These are phyloP conservation scores for Amorpha juglandis DNA, from an alignment of 2,888 invertebrate genomes.

Conservation along the genomic window DNA sequence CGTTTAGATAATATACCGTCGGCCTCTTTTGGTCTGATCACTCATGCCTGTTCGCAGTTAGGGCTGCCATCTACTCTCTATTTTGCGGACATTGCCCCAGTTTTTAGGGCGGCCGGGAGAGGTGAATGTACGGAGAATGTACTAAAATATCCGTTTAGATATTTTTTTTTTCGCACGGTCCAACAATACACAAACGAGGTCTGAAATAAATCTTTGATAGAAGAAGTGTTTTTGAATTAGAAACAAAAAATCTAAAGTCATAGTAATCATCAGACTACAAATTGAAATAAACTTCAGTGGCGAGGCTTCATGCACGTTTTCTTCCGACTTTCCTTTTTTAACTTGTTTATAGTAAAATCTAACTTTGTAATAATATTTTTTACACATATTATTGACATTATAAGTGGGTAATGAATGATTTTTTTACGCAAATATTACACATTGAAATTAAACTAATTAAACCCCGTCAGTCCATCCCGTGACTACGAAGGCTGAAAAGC, in stretches of 20 bases:
- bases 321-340: too few species aligned
- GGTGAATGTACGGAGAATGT: slow-evolving; percentile 49
- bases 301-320: too few species aligned
- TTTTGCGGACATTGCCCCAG: slow-evolving; percentile 50
- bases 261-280: background rate
- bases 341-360: too few species aligned
- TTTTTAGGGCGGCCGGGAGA: slow-evolving; percentile 44
- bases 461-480: too few species aligned
- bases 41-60: slow-evolving; percentile 48
- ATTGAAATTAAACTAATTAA: too few species aligned
- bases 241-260: background rate
- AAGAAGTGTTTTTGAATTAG: background rate
- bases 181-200: slow-evolving; percentile 27
- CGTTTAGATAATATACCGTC: slow-evolving; percentile 30
- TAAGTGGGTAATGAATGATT: too few species aligned
- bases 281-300: too few species aligned
- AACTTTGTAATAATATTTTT: too few species aligned
- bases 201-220: slow-evolving; percentile 1
- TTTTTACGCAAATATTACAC: too few species aligned
- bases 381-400: too few species aligned
- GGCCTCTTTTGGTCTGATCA: slow-evolving; percentile 51
- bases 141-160: slow-evolving; percentile 42
- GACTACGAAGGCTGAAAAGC: too few species aligned
- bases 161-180: slow-evolving; percentile 30
- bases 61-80: slow-evolving; percentile 50